Conservation (phyloP, 2,797 vertebrate species). For the Sciaenops ocellatus region DNA sequence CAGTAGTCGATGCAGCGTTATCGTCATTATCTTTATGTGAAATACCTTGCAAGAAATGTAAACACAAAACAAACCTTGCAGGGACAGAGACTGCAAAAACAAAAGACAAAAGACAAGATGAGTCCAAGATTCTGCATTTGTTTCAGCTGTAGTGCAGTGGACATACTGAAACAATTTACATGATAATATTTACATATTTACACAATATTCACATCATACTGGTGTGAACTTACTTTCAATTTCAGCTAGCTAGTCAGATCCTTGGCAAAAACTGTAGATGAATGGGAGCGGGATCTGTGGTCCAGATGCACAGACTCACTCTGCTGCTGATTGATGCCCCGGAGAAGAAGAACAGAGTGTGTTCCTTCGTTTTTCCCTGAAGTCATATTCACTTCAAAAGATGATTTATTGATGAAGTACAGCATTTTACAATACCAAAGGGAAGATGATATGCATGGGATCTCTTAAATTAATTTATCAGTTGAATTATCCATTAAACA, state of each 20-base stretch:
- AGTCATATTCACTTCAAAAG: slow-evolving; percentile 40
- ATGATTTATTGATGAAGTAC: slow-evolving; percentile 39
- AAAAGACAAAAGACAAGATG: no score
- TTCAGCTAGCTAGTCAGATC: slow-evolving; percentile 7
- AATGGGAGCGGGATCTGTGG: slow-evolving; percentile 42
- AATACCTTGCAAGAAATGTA: not conserved
- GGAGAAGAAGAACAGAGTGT: slow-evolving; percentile 41
- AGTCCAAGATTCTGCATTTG: not conserved
- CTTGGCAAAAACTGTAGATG: slow-evolving; percentile 21
- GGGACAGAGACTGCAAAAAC: not conserved
- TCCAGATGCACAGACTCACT: slow-evolving; percentile 53
- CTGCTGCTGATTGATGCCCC: slow-evolving; percentile 55
- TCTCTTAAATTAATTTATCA: slow-evolving; percentile 15
- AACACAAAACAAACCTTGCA: not conserved
- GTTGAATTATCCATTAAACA: slow-evolving; percentile 7
- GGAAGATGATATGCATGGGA: not conserved
- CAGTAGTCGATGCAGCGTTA: not conserved
- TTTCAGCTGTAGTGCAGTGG: not conserved
- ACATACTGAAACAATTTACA: not conserved
- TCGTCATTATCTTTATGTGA: not conserved
- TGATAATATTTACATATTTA: not conserved
- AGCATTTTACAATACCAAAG: not conserved
- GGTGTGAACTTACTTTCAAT: slow-evolving; percentile 6
- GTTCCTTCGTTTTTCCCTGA: slow-evolving; percentile 27
- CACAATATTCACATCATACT: not conserved